These are phyloP conservation scores for Lithophane semibrunnea DNA, from an alignment of 2,888 invertebrate species.

Conservation along the genomic window DNA sequence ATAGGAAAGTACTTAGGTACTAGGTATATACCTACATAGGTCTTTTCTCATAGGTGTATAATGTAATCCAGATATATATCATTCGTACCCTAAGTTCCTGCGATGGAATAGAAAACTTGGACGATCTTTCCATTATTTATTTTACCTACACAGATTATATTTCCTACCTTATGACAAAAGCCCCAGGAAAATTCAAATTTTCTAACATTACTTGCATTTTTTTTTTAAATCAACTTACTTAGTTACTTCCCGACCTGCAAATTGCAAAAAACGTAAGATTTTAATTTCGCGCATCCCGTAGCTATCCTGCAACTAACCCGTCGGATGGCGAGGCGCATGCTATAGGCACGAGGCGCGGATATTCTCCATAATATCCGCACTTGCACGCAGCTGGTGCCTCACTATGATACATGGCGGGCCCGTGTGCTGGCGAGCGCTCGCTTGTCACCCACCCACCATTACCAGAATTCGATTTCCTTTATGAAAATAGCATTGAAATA, in stretches of 20 bases:
- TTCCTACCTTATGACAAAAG: neutral
- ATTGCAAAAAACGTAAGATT: neutral
- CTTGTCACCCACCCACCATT: conserved; percentile 26
- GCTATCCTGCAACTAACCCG: neutral
- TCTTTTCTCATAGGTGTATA: neutral
- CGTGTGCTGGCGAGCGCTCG: conserved; percentile 30
- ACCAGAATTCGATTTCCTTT: conserved; percentile 29
- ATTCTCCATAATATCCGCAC: conserved; percentile 38
- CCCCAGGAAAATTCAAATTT: neutral
- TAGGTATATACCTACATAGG: neutral
- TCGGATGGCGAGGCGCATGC: neutral
- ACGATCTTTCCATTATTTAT: too few relatives aligned
- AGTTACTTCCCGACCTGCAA: neutral
- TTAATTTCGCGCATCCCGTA: neutral
- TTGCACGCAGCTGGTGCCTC: conserved; percentile 55
- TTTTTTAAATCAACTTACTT: too few relatives aligned
- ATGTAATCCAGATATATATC: neutral
- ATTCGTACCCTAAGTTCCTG: neutral
- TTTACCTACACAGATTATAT: neutral
- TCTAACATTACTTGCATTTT: neutral
- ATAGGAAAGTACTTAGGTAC: neutral
- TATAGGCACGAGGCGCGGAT: conserved; percentile 4
- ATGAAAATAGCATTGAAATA: conserved; percentile 9
- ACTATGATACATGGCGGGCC: conserved; percentile 46
- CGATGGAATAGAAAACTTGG: neutral